Evolutionary conservation across 2,888 invertebrate species (phyloP).

Genomic region (Panopea generosa): DNA sequence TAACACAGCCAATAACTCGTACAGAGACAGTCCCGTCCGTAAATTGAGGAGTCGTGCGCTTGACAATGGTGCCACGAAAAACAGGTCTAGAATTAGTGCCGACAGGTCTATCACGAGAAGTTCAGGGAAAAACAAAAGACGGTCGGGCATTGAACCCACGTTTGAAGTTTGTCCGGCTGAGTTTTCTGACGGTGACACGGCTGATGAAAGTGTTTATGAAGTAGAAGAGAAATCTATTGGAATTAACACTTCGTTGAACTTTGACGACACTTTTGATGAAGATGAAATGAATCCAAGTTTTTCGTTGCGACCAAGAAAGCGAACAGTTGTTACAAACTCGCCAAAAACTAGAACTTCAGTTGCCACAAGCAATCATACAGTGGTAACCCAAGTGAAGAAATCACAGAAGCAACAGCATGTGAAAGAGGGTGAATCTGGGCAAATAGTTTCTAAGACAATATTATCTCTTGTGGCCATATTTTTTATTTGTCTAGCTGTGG

Average conservation of each 20-base stretch:
- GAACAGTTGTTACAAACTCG: neutral
- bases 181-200: constrained; percentile 72
- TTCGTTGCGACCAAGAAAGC: constrained; percentile 4
- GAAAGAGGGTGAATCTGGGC: constrained; percentile 24
- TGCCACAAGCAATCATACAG: constrained; percentile 27
- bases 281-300: constrained; percentile 42
- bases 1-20: constrained; percentile 12
- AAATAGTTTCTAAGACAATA: constrained; percentile 69
- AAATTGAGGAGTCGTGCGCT: constrained; percentile 22
- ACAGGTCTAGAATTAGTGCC: neutral
- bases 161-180: constrained; percentile 67
- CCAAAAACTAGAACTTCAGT: constrained; percentile 16
- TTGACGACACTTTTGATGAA: constrained; percentile 59
- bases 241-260: constrained; percentile 75
- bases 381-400: constrained; percentile 9
- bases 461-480: constrained; percentile 70
- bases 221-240: constrained; percentile 74
- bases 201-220: constrained; percentile 75
- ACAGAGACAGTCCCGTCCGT: constrained; percentile 9
- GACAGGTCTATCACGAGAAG: constrained; percentile 1
- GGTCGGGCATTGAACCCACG: constrained; percentile 6
- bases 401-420: constrained; percentile 17
- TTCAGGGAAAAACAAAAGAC: constrained; percentile 6
- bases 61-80: constrained; percentile 23
- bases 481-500: constrained; percentile 71